Evolutionary conservation across 2,113 vertebrate genomes (phyloP), one percentile per base, ranked within the genome.

Genomic region (Brachirus orientalis): DNA sequence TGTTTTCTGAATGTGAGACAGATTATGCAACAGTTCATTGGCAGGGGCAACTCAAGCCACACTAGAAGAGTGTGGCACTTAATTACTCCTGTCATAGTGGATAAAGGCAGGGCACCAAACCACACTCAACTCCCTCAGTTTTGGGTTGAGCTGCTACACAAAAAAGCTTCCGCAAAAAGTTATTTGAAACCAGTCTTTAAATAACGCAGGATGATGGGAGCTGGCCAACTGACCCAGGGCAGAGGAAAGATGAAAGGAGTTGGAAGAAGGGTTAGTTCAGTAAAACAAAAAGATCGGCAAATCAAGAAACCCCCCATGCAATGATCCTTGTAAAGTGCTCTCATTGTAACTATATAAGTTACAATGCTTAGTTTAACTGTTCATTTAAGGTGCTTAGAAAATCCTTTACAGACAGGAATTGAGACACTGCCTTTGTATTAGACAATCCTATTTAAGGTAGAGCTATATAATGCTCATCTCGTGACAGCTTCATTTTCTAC

Each of bases 131-230:
- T 77, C 52, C 64, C 61, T 65, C 16, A 53, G 64, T 45, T 35
- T 11, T 68, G 73, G 67, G 36, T 17, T 57, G 67, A 80, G 66
- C 73, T 3, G 14, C 77, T 55, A 57, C 19, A 54, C 48, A 63
- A 60, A 40, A 75, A 61, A 18, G 47, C 68, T 52, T 79, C 80
- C 64, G 8, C 66, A 84, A 69, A 79, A 72, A 82, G 61, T 46
- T 77, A 79, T 77, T 78, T 86, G 82, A 65, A 83, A 75, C 82
- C 14, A 35, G 55, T 38, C 77, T 74, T 85, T 79, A 85, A 86
- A 84, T 88, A 86, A 75, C 69, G 73, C 72, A 46, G 68, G 65
- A 63, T 41, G 45, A 79, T 22, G 64, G 56, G 58, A 73, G 20
- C 35, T 6, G 13, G 65, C 45, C 44, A 59, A 63, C 22, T 77